Evolutionary conservation across 2,888 invertebrate genomes (phyloP), one percentile per base, ranked within the genome.

Genomic region (Plebejus anna): DNA sequence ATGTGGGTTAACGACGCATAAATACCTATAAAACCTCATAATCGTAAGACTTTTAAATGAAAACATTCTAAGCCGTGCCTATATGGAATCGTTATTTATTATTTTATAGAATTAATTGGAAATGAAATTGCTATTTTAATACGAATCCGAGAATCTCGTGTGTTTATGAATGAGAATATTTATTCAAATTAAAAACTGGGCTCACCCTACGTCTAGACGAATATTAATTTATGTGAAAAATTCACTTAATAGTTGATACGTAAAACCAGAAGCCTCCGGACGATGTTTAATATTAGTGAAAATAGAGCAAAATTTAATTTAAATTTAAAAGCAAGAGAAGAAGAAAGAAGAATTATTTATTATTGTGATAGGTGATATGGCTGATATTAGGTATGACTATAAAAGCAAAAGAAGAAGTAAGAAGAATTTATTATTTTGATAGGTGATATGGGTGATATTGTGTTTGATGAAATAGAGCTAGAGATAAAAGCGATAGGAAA

Each of bases 1-100:
- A 83, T 83, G 82, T 81, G 81, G 81, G 78, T 85, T 86, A 84
- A 87, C 83, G 86, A 83, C 83, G 80, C 79, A 79, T 81, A 82
- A 84, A 80, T 78, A 79, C 75, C 32, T 66, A 66, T 66, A 66
- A 66, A 66, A 13, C 66, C 66, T 80, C 79, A 80, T 83, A 81
- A 83, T 83, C 80, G 82, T 82, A 75, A 79, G 76, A 79, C 81
- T 81, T 81, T 78, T 76, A 80, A 82, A 83, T 83, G 79, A 83
- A 83, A 82, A 82, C 82, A 83, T 83, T 72, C 42, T 59, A 72
- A 57, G 59, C 55, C 76, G 47, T 71, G 13, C 66, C 72, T 72
- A 73, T 73, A 28, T 73, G 42, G 28, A 28, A 66, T 66, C 66
- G 66, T 66, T 66, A 66, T 66, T 66, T 66, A 66, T 66, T 66